Percentiles rank a stretch among this genome's conserved stretches.
Evolutionary conservation across 2,797 vertebrate genomes (phyloP).

Genomic region (Tolypeutes matacus): DNA sequence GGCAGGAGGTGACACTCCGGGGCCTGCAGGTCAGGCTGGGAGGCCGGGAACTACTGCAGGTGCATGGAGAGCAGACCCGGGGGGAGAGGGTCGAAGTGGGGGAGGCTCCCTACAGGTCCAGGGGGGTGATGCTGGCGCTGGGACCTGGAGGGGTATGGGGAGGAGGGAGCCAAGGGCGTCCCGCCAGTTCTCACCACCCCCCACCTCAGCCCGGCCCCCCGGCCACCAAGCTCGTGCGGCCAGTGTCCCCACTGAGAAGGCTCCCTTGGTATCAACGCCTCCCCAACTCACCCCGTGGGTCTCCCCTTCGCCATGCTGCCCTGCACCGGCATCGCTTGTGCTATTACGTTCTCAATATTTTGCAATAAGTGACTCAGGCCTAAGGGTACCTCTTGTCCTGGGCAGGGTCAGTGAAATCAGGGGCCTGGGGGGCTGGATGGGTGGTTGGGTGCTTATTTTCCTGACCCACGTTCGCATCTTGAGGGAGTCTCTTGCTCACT

Average conservation of each 20-base stretch:
- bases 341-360: not conserved
- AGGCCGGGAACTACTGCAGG: not conserved
- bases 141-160: fast-evolving
- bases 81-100: not conserved
- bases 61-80: no score
- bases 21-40: no score
- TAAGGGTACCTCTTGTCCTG: not conserved
- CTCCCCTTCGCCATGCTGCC: not conserved
- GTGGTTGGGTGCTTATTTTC: not conserved
- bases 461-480: not conserved
- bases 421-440: not conserved
- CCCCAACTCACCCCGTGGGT: not conserved
- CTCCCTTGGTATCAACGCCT: fast-evolving
- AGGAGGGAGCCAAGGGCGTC: not conserved
- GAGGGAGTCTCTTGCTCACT: fast-evolving
- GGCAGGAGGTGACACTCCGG: no score
- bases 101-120: not conserved
- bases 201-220: not conserved
- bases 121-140: not conserved
- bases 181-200: not conserved
- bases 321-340: fast-evolving
- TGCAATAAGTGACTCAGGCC: not conserved
- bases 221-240: not conserved
- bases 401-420: not conserved
- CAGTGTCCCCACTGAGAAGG: fast-evolving